Evolutionary conservation across 2,797 vertebrate species (phyloP).

Genomic region (Myotis planiceps): DNA sequence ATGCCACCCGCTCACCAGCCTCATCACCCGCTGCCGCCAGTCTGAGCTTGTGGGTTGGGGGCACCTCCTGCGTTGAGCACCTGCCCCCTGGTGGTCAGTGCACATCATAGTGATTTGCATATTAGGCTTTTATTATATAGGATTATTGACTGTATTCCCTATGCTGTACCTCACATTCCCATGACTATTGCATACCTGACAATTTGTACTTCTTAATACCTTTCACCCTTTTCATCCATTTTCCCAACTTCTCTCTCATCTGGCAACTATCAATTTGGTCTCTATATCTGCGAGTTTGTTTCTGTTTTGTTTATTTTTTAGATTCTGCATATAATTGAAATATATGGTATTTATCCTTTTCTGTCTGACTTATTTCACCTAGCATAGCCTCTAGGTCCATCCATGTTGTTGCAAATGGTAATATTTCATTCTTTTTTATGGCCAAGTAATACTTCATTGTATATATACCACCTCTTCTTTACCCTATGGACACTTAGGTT

Average conservation of each 20-base stretch:
- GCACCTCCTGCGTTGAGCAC: too few relatives aligned
- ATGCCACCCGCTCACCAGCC: too few relatives aligned
- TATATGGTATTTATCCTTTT: neutral
- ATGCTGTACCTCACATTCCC: neutral
- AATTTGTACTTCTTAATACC: neutral
- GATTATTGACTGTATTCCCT: neutral
- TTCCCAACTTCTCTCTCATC: neutral
- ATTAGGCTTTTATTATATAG: too few relatives aligned
- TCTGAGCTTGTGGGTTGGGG: too few relatives aligned
- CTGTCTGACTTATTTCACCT: neutral
- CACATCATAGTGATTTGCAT: too few relatives aligned
- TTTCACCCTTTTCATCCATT: neutral
- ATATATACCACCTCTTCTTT: neutral
- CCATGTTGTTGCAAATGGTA: neutral
- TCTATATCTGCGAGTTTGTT: neutral
- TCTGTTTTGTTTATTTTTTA: neutral
- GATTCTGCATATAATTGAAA: neutral
- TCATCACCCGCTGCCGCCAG: fast-evolving
- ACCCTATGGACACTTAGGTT: neutral
- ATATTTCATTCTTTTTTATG: neutral
- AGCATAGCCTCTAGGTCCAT: too few relatives aligned
- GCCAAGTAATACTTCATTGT: neutral
- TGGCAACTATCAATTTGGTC: neutral
- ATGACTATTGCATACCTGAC: neutral
- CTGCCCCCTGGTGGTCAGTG: too few relatives aligned